Percentiles rank a stretch among this genome's conserved stretches.
phyloP scores from a whole-genome alignment of 2,888 invertebrate species.

The Limnephilus auricula region DNA sequence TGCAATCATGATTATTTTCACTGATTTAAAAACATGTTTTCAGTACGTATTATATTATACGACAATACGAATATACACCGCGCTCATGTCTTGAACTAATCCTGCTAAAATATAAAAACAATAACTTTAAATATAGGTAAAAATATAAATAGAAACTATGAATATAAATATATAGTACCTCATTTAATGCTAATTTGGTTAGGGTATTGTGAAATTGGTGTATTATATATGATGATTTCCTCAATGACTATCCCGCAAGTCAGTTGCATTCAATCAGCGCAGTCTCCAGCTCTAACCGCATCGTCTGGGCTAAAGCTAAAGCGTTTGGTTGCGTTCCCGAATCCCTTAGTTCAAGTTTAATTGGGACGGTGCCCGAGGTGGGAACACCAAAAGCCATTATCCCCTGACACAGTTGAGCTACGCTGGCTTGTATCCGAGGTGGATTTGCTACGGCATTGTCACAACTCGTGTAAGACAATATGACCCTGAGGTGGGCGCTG shows the following conservation, averaged over 20 bases:
- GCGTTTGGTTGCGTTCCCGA: not conserved
- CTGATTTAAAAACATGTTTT: no score
- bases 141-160: no score
- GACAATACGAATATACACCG: no score
- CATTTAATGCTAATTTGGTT: no score
- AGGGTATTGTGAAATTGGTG: no score
- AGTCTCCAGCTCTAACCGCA: not conserved
- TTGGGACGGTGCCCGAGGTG: not conserved
- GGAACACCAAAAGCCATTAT: constrained; percentile 2
- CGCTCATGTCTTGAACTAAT: no score
- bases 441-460: not conserved
- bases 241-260: not conserved
- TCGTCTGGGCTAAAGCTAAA: not conserved
- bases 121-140: no score
- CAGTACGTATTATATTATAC: no score
- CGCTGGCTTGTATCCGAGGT: not conserved
- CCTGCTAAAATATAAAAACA: no score
- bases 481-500: not conserved
- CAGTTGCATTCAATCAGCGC: not conserved
- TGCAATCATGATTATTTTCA: no score
- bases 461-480: not conserved
- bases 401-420: not conserved
- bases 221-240: not conserved
- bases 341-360: not conserved
- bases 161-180: no score